Evolutionary conservation across 2,113 vertebrate genomes (phyloP), one percentile per base, ranked within the genome.

Genomic region (Chloropsis cyanopogon): DNA sequence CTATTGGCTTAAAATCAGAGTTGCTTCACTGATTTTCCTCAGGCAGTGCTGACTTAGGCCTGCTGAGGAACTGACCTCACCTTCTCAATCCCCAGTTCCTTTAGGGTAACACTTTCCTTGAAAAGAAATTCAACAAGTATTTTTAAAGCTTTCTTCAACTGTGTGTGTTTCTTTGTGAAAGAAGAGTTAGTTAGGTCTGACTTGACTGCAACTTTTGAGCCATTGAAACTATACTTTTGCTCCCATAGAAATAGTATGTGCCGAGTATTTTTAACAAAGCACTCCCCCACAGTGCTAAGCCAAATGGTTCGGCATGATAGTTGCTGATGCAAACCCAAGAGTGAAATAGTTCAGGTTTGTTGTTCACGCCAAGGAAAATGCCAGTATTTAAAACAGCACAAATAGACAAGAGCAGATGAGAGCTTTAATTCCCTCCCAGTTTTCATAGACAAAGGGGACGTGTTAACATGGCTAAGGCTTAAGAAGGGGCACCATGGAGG

Each of bases 371-470:
- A 90, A 84, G 85, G 88, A 95, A 92, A 86, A 96, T 83, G 72
- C 69, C 82, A 86, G 70, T 75, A 88, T 92, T 93, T 95, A 82
- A 93, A 96, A 53, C 42, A 59, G 83, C 76, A 69, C 72, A 96
- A 96, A 96, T 68, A 90, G 90, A 92, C 90, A 83, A 92, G 69
- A 88, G 65, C 82, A 93, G 92, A 95, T 90, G 90, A 96, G 72
- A 82, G 65, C 60, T 90, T 88, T 88, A 78, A 78, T 92, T 81
- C n/a, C 37, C 73, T 94, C 63, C 33, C 31, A 63, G 73, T 95
- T 94, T 80, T 90, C 79, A 14, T 10, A 77, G 79, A 69, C 2
- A 33, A 88, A 88, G 78, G 53, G 61, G 73, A 52, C 14, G 8
- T 84, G 60, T 70, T 86, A 83, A 70, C 6, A 1, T 18, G 39